Base-by-base conservation (phyloP, 2,113 vertebrate genomes). In the Sakesphorus luctuosus region DNA sequence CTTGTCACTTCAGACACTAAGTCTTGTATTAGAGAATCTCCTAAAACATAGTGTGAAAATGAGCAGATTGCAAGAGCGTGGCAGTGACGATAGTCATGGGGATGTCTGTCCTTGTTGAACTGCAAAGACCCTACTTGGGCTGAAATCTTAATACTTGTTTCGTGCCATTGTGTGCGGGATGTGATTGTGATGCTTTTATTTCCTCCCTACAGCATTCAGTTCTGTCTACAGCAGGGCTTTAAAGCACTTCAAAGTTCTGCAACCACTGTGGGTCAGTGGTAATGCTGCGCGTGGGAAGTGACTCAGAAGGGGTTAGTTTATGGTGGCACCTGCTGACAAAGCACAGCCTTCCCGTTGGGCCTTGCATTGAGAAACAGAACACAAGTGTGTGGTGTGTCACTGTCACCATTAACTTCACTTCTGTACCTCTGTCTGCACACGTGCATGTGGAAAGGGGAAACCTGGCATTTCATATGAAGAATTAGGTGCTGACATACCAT, bases 391-490 rank as follows among this genome's bases (percentile, higher is more conserved):
- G 58, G 20, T 35, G 26, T 56, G 8, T 74, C 44, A 21, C 73
- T 33, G 65, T 56, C 2, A 2, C 28, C 29, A 5, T 9, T 10
- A 44, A 3, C 28, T 44, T 63, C 67, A 58, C 8, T 81, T 71
- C 58, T 46, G 58, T 38, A 61, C 28, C 56, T 69, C 40, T 28
- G 16, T 18, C 29, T 2, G 3, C 1, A 2, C n/a, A 3, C 0
- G 1, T 36, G 18, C 26, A 4, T 18, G 20, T 40, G 47, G 25
- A 79, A 62, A 49, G 23, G 13, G 56, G 18, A 61, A 68, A 35
- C 19, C 11, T 52, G 31, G 23, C 28, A 23, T 36, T 84, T 62
- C 19, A 15, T 56, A 19, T 18, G 23, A 69, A 82, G 62, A 44
- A 50, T 50, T 38, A 28, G 20, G 13, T 9, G 10, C 35, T 80